A percentile compares a stretch with the other conserved stretches of the same genome.
These are phyloP conservation scores for Leucophora obtusa DNA, from an alignment of 2,888 invertebrate species.

Conservation along the genomic window DNA sequence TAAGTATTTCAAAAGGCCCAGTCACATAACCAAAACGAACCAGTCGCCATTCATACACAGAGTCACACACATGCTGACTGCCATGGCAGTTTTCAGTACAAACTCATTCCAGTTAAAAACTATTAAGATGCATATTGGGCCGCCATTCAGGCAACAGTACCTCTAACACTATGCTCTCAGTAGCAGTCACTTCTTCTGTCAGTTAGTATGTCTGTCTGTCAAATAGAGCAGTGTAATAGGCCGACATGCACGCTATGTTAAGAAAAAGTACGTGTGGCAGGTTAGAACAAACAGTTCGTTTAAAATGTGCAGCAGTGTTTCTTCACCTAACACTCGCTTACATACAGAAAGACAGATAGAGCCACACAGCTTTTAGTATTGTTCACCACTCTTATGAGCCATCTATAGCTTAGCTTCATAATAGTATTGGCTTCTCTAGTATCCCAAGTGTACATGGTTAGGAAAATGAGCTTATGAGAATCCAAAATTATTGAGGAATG, in stretches of 20 bases:
- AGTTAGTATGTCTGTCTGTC: slow-evolving; percentile 10
- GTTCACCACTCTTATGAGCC: slow-evolving; percentile 32
- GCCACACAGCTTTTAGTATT: slow-evolving; percentile 16
- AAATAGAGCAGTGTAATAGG: slow-evolving; percentile 26
- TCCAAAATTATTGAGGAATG: slow-evolving; percentile 37
- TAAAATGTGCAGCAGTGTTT: slow-evolving; percentile 27
- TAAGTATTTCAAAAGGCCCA: slow-evolving; percentile 54
- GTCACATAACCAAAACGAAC: slow-evolving; percentile 11
- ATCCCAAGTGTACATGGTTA: slow-evolving; percentile 56
- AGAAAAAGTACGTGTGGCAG: slow-evolving; percentile 45
- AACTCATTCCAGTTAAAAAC: slow-evolving; percentile 57
- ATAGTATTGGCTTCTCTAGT: slow-evolving; percentile 46
- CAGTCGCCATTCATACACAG: slow-evolving; percentile 31
- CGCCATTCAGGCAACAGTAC: slow-evolving; percentile 52
- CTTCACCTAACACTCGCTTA: background rate
- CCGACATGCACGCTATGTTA: slow-evolving; percentile 45
- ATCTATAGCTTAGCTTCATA: slow-evolving; percentile 31
- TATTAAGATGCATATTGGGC: slow-evolving; percentile 65
- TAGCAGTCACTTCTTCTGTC: slow-evolving; percentile 55
- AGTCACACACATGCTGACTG: slow-evolving; percentile 13
- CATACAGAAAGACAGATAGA: background rate
- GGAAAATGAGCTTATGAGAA: slow-evolving; percentile 42
- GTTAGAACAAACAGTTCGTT: slow-evolving; percentile 56
- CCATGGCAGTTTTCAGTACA: slow-evolving; percentile 17
- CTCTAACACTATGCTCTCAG: slow-evolving; percentile 51